A percentile compares a stretch with the other conserved stretches of the same genome.
Evolutionary conservation across 2,888 invertebrate genomes (phyloP).

Genomic region (Chydorus sphaericus): DNA sequence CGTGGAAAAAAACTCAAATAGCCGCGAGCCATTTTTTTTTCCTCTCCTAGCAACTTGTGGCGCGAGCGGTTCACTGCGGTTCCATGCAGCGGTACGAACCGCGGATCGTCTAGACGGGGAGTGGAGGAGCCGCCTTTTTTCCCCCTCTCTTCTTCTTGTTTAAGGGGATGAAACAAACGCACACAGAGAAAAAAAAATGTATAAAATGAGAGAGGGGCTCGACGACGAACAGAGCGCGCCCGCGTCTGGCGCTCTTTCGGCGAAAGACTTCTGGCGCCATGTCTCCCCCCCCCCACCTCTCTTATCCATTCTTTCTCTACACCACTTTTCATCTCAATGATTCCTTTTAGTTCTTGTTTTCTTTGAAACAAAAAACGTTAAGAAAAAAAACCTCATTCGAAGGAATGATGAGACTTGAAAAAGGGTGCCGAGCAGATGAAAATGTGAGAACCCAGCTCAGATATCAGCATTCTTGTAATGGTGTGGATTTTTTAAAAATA

Average conservation of each 20-base stretch:
- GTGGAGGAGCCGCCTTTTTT: background rate
- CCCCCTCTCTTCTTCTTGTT: background rate
- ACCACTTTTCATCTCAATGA: background rate
- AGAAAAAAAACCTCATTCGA: too few species aligned
- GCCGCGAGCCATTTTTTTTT: slow-evolving; percentile 6
- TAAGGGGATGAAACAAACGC: too few species aligned
- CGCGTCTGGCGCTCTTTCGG: background rate
- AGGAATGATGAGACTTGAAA: too few species aligned
- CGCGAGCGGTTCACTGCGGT: background rate
- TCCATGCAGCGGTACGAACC: background rate
- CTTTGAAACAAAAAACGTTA: background rate
- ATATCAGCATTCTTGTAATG: too few species aligned
- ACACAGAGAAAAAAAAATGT: background rate
- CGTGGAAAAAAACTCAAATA: background rate
- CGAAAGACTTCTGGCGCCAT: background rate
- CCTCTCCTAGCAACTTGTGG: background rate
- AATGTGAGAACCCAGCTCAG: too few species aligned
- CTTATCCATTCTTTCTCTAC: slow-evolving; percentile 1
- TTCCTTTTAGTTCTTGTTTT: background rate
- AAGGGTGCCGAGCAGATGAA: too few species aligned
- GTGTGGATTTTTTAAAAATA: too few species aligned
- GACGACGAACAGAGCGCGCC: too few species aligned
- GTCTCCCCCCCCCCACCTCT: background rate
- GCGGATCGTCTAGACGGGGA: background rate
- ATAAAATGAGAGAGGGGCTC: background rate